Evolutionary conservation across 2,797 vertebrate genomes (phyloP), one percentile per base, ranked within the genome.

Genomic region (Aplochiton taeniatus): DNA sequence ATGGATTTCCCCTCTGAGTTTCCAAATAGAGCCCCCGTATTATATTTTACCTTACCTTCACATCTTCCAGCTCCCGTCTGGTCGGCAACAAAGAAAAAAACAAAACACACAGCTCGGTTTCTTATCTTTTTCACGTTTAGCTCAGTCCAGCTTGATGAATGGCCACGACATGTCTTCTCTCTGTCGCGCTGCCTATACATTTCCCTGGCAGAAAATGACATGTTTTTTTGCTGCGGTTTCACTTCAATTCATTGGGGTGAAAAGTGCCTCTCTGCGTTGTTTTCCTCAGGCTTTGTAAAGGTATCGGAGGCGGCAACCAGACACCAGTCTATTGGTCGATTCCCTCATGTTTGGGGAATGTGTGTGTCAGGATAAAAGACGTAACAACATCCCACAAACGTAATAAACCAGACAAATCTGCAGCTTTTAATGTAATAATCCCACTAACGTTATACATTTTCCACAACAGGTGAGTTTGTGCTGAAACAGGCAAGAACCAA

Each of bases 1-100:
- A 93, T 92, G 87, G 90, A 92, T 92, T 90, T 87, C 84, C 81
- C 77, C 76, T 74, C 76, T 80, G 79, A 82, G 88, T 88, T 87
- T 77, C 80, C 85, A 82, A 86, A 90, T 81, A 87, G 85, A 88
- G 83, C 77, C 77, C 65, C 51, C 63, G 68, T 67, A 57, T 58
- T n/a, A n/a, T n/a, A n/a, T 49, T 44, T 73, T 17, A 19, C 51
- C 62, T 64, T 58, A 69, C 63, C 76, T 69, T 81, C 73, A 71
- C 70, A 73, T 80, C 74, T 76, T 64, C 65, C 73, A 49, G 66
- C 66, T 65, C 16, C 14, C 31, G 56, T 47, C 44, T 16, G 43
- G 19, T 66, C 70, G 64, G 69, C 84, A 74, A 77, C 83, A n/a
- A n/a, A n/a, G n/a, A n/a, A n/a, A n/a, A n/a, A n/a, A n/a, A n/a